Base-by-base conservation (phyloP, 2,888 invertebrate species). In the Drosophila pullipes region DNA sequence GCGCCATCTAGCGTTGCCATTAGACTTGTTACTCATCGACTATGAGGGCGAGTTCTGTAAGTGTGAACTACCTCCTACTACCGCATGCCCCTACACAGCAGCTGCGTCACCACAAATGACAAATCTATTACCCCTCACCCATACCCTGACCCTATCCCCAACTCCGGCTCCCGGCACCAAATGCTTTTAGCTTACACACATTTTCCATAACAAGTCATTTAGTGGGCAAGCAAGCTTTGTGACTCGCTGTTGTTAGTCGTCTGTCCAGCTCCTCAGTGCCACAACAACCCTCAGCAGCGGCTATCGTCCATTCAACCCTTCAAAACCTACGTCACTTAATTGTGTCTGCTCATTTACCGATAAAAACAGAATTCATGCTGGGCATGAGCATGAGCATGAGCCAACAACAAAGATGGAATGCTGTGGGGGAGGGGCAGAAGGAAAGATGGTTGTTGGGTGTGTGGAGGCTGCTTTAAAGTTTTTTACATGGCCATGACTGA, bases 261-360 rank as follows among this genome's bases (percentile, higher is more conserved):
- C 78, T 78, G 58, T 52, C 49, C 35, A 30, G 25, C n/a, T 13
- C 18, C 16, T 49, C 47, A 16, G 16, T 33, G 22, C 39, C 16
- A 11, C 64, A 63, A 22, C 16, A 11, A 16, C 9, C 11, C 16
- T 11, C 35, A 5, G 3, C 22, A 5, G 25, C 47, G n/a, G 47
- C 22, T 0, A 47, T 47, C 35, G 58, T 57, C 37, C 58, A 28
- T 53, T 66, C 71, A 75, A 78, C 69, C 69, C 81, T 59, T 73
- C 62, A 4, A 57, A 69, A 66, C 49, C 76, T 54, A 49, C 62
- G 69, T 69, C 78, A 80, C 83, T 80, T 87, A 84, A 87, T 87
- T 87, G 83, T 78, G 78, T 81, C 83, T 85, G 83, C 88, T 82
- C 79, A 86, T 86, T 87, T 82, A 70, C 78, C 78, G 70, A 78